Conservation (phyloP, 2,888 invertebrate genomes). For the Hypsopygia costalis region DNA sequence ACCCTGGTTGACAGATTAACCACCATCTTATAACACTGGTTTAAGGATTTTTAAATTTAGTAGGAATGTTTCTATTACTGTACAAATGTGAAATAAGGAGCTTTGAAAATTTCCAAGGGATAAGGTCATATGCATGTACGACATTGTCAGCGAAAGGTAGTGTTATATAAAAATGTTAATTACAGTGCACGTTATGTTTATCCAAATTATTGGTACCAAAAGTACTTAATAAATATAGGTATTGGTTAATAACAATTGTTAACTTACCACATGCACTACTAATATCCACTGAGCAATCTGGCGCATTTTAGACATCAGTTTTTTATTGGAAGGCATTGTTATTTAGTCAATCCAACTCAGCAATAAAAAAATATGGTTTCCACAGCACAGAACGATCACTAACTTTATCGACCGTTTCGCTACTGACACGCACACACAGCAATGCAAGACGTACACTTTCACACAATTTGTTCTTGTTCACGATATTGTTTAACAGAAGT, state of each 20-base stretch:
- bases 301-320: slow-evolving; percentile 67
- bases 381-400: slow-evolving; percentile 62
- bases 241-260: too few species aligned
- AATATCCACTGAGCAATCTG: slow-evolving; percentile 72
- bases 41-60: too few species aligned
- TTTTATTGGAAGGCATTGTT: slow-evolving; percentile 74
- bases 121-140: too few species aligned
- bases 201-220: slow-evolving; percentile 11
- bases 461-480: slow-evolving; percentile 60
- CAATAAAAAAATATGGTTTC: slow-evolving; percentile 53
- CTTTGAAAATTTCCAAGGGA: too few species aligned
- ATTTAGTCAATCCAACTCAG: slow-evolving; percentile 29
- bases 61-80: too few species aligned
- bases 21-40: too few species aligned
- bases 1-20: too few species aligned
- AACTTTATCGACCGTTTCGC: slow-evolving; percentile 76
- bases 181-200: too few species aligned
- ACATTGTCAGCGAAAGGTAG: too few species aligned
- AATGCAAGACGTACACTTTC: slow-evolving; percentile 70
- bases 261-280: slow-evolving; percentile 73
- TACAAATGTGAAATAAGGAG: too few species aligned
- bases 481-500: slow-evolving; percentile 43
- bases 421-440: slow-evolving; percentile 70
- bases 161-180: too few species aligned
- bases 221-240: slow-evolving; percentile 11